Percentiles rank a stretch among this genome's conserved stretches.
Conservation (phyloP, 64 coral and sea anemone species). For the Dendrophyllia cribrosa region DNA sequence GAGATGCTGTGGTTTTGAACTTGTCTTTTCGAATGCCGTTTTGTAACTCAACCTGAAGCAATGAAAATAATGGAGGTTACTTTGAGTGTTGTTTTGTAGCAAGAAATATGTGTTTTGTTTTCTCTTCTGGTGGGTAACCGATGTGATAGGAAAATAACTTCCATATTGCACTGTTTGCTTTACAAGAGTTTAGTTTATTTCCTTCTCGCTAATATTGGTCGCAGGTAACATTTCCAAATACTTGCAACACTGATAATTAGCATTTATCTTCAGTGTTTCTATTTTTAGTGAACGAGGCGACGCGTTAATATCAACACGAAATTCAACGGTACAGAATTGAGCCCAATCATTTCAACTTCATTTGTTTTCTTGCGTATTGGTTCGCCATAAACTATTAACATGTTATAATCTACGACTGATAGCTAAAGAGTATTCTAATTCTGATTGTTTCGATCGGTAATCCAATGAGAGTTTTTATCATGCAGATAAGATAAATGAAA, state of each 20-base stretch:
- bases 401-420: not conserved
- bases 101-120: no score
- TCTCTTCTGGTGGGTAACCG: no score
- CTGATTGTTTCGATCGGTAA: not conserved
- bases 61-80: no score
- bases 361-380: not conserved
- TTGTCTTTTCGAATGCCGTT: no score
- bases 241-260: not conserved
- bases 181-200: slow-evolving; percentile 29
- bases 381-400: not conserved
- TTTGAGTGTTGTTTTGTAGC: no score
- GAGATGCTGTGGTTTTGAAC: no score
- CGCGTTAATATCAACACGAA: not conserved
- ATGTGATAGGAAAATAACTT: not conserved
- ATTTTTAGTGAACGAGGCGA: not conserved
- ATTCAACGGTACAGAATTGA: not conserved
- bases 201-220: slow-evolving; percentile 16
- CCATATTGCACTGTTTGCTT: slow-evolving; percentile 11
- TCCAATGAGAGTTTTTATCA: slow-evolving; percentile 18
- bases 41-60: no score
- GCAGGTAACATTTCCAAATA: not conserved
- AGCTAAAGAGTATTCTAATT: not conserved
- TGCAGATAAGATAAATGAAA: not conserved
- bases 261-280: not conserved
- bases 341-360: not conserved